Evolutionary conservation across 2,888 invertebrate genomes (phyloP), one percentile per base, ranked within the genome.

Genomic region (Andrena flavipes): DNA sequence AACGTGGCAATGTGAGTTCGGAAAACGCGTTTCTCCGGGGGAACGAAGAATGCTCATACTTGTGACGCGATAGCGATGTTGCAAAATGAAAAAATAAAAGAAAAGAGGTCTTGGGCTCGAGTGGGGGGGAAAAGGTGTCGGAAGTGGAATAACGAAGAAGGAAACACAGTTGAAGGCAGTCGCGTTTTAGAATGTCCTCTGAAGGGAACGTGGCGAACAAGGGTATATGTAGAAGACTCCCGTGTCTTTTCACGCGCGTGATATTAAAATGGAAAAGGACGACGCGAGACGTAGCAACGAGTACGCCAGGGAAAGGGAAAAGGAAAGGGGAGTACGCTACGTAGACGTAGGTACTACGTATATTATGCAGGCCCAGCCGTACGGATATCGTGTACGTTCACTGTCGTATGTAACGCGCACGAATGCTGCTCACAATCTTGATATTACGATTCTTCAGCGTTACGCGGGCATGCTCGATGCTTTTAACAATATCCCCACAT

Each of bases 391-490:
- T 30, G 16, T 77, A 30, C 65, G n/a, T 63, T 35, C 29, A 63
- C 16, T 42, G 69, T 56, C 54, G 42, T 51, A 30, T 20, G 63
- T 23, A 42, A 63, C 42, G 60, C 42, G 60, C 29, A 42, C 49
- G 63, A 48, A 78, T 20, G 54, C 10, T 33, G 67, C 54, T 67
- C 51, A 63, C 48, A 49, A 78, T 76, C 48, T 68, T 63, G 23
- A 79, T 79, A 64, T 64, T 59, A 77, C 59, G 63, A 79, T 78
- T 75, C 54, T 23, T 76, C 10, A 6, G 56, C 10, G 10, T 62
- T 51, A 3, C 65, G 3, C 6, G 51, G 16, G 2, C 29, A 33
- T 35, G 30, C 23, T 48, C 56, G 56, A 64, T 33, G 56, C 72
- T 59, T 35, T 63, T 35, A 79, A 54, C 54, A n/a, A 63, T 64